These are phyloP conservation scores for Phyto melanocephala DNA, from an alignment of 2,888 invertebrate species.

Conservation along the genomic window DNA sequence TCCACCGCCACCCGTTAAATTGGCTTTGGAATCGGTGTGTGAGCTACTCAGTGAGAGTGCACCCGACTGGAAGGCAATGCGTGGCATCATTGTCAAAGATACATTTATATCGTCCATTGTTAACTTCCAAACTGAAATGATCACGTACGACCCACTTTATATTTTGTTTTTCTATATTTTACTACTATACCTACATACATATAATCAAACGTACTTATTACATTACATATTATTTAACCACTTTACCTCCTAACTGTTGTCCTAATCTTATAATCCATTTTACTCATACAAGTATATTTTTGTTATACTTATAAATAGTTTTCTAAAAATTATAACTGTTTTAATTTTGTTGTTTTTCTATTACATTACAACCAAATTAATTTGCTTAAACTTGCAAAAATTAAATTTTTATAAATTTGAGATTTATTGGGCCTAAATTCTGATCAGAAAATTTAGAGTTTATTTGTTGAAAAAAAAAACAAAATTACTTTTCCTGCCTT, in stretches of 20 bases:
- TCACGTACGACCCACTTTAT: constrained; percentile 84
- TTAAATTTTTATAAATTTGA: too few species aligned
- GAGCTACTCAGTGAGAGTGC: constrained; percentile 93
- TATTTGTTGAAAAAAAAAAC: background rate
- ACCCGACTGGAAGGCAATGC: constrained; percentile 95
- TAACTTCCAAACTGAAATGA: constrained; percentile 94
- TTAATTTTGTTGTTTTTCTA: constrained; percentile 15
- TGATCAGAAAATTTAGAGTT: background rate
- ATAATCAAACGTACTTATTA: constrained; percentile 26
- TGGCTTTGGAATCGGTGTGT: constrained; percentile 96
- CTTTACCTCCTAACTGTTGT: constrained; percentile 35
- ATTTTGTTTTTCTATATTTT: constrained; percentile 25
- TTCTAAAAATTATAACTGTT: constrained; percentile 17
- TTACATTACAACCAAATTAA: constrained; percentile 21
- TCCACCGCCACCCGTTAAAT: constrained; percentile 94
- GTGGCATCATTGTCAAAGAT: constrained; percentile 94
- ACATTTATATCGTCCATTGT: constrained; percentile 96
- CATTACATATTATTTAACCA: constrained; percentile 32
- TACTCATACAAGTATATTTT: background rate
- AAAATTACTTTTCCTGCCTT: constrained; percentile 15
- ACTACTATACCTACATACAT: constrained; percentile 5
- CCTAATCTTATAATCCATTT: constrained; percentile 36
- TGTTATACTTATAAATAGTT: background rate
- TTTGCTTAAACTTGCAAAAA: constrained; percentile 39
- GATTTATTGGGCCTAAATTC: constrained; percentile 9